Evolutionary conservation across 2,797 vertebrate genomes (phyloP), one percentile per base, ranked within the genome.

Genomic region (Thalassophryne amazonica): DNA sequence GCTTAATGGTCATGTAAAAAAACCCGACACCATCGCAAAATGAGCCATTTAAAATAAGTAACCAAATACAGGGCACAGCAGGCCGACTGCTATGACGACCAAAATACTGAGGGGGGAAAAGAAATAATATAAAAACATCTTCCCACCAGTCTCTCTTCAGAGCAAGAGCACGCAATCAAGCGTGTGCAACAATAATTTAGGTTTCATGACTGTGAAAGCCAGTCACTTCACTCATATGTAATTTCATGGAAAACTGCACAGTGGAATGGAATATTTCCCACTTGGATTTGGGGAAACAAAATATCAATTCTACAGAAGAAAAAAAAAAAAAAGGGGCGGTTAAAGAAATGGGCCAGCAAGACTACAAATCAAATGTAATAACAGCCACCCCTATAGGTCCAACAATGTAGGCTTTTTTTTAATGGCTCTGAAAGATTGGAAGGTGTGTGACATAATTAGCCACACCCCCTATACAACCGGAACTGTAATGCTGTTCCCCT

Each of bases 181-280:
- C 61, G 42, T 63, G 78, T 73, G 69, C 64, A 68, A 81, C 61
- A 85, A 84, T 83, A 87, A 86, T 77, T 86, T 81, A 84, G 58
- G 59, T 73, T 73, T 73, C 50, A 18, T 52, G 60, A 77, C 69
- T 66, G 51, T 13, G n/a, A 33, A 57, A 61, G 62, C 56, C 47
- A 66, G 61, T 62, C 61, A 47, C 51, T 68, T 62, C 35, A 50
- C 59, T 69, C 75, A 73, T 39, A 61, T 56, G 72, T 54, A 60
- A 51, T 57, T 45, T 82, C 64, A 56, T 51, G 47, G 70, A 56
- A 79, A 72, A 61, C 57, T 76, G 78, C 72, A 42, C 69, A 60
- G 65, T 73, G 81, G 83, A 87, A 86, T 84, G 79, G 71, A 81
- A 64, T 39, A 42, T 21, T 37, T 59, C 32, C 58, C 40, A 51